phyloP scores from a whole-genome alignment of 2,888 invertebrate species.

The Cremastinae sp. region DNA sequence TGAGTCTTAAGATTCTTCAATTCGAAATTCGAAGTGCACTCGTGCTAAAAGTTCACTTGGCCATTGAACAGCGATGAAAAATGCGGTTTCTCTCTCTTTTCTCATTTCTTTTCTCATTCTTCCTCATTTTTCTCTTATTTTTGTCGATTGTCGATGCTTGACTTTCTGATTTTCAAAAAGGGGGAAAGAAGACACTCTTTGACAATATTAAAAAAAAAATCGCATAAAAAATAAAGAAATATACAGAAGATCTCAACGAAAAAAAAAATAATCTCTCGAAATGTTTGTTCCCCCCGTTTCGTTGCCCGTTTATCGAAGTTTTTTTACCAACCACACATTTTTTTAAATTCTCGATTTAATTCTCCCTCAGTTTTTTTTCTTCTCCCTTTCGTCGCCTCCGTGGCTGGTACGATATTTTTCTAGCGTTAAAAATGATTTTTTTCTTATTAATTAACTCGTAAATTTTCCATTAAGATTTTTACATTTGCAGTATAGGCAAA shows the following conservation, averaged over 20 bases:
- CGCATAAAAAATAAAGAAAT: constrained; percentile 3
- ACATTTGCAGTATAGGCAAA: constrained; percentile 38
- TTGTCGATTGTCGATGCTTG: constrained; percentile 80
- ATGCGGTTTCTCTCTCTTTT: constrained; percentile 9
- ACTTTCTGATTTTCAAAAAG: constrained; percentile 73
- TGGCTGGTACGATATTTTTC: constrained; percentile 10
- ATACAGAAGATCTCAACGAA: constrained; percentile 10
- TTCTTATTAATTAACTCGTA: constrained; percentile 5
- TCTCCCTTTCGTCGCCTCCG: constrained; percentile 11
- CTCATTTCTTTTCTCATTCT: constrained; percentile 16
- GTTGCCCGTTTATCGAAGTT: constrained; percentile 48
- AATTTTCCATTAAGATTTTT: constrained; percentile 29
- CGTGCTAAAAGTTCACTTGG: constrained; percentile 5
- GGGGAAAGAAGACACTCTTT: constrained; percentile 7
- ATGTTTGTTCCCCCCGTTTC: constrained; percentile 32
- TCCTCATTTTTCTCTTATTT: constrained; percentile 27
- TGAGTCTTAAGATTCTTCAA: too few species aligned
- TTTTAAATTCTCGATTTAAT: constrained; percentile 10
- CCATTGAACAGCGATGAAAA: constrained; percentile 20
- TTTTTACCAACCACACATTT: constrained; percentile 13
- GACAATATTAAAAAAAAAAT: neutral
- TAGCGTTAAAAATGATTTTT: constrained; percentile 36
- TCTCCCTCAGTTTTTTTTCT: constrained; percentile 44
- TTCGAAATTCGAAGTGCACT: constrained; percentile 6
- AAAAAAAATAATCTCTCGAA: neutral